Evolutionary conservation across 2,113 vertebrate species (phyloP).

Genomic region (Egretta garzetta): DNA sequence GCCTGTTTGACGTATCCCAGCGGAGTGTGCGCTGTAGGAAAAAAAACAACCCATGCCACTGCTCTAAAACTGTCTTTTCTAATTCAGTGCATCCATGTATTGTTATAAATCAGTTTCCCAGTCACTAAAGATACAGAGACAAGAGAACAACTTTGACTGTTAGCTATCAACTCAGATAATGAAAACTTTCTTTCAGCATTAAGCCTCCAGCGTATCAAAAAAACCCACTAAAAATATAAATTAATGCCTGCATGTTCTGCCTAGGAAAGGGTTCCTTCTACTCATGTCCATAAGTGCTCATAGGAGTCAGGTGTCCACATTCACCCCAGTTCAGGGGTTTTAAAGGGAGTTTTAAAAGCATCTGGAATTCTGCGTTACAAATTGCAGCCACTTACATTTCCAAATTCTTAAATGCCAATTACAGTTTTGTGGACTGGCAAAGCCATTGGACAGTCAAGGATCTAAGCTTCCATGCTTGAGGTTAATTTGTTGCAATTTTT

Average conservation of each 20-base stretch:
- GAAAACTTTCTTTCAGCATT: constrained; percentile 51
- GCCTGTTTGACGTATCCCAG: constrained; percentile 50
- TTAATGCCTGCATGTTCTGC: background rate
- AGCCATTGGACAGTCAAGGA: background rate
- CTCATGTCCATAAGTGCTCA: background rate
- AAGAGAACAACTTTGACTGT: constrained; percentile 64
- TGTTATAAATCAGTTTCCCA: constrained; percentile 75
- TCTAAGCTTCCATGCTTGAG: background rate
- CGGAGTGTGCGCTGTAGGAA: constrained; percentile 53
- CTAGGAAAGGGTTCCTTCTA: background rate
- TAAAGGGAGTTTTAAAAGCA: background rate
- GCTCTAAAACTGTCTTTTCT: constrained; percentile 82
- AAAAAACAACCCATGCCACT: constrained; percentile 61
- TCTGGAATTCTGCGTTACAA: background rate
- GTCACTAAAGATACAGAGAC: constrained; percentile 61
- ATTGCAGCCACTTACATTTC: background rate
- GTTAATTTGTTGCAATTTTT: background rate
- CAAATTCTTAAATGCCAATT: background rate
- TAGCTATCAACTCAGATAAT: constrained; percentile 68
- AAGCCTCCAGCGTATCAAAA: constrained; percentile 18
- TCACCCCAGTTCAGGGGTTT: background rate
- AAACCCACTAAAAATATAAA: constrained; percentile 27
- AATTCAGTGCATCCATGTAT: constrained; percentile 77
- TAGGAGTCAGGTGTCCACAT: background rate
- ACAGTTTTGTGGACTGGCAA: background rate